Evolutionary conservation across 2,113 vertebrate species (phyloP).

Genomic region (Amphilophus citrinellus): DNA sequence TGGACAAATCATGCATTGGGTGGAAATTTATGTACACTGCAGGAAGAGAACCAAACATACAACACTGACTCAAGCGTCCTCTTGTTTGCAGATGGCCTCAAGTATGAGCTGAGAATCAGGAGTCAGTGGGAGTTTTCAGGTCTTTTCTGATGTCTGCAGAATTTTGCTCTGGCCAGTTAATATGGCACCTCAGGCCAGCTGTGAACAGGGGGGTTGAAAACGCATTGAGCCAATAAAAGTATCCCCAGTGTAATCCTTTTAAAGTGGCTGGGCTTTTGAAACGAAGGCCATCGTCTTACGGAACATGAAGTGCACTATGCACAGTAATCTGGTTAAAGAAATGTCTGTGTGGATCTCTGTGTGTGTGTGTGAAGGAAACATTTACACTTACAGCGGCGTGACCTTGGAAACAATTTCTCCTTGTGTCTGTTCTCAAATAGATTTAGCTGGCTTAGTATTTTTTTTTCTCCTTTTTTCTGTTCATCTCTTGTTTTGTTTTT

Average conservation of each 20-base stretch:
- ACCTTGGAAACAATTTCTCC: slow-evolving; percentile 24
- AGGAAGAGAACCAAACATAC: not conserved
- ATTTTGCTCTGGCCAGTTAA: slow-evolving; percentile 33
- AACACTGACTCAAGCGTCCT: slow-evolving; percentile 14
- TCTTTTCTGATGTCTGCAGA: slow-evolving; percentile 42
- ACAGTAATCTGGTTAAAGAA: slow-evolving; percentile 61
- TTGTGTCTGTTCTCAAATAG: not conserved
- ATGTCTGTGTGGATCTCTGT: not conserved
- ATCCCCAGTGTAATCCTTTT: slow-evolving; percentile 67
- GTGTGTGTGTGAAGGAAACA: slow-evolving; percentile 19
- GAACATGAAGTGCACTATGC: slow-evolving; percentile 54
- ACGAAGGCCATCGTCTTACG: slow-evolving; percentile 52
- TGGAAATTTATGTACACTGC: not conserved
- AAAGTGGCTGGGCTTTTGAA: slow-evolving; percentile 57
- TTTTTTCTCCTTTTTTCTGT: not conserved
- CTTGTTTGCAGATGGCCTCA: slow-evolving; percentile 4
- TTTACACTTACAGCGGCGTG: not conserved
- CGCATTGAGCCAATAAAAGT: slow-evolving; percentile 64
- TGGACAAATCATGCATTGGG: not conserved
- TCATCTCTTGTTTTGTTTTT: not conserved
- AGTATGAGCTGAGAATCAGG: slow-evolving; percentile 9
- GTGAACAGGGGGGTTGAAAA: slow-evolving; percentile 58
- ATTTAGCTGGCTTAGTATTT: not conserved
- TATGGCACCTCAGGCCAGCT: slow-evolving; percentile 39
- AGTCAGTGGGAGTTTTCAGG: slow-evolving; percentile 4